Percentiles rank a stretch among this genome's conserved stretches.
These are phyloP conservation scores for Seriola rivoliana DNA, from an alignment of 2,113 vertebrate species.

Conservation along the genomic window DNA sequence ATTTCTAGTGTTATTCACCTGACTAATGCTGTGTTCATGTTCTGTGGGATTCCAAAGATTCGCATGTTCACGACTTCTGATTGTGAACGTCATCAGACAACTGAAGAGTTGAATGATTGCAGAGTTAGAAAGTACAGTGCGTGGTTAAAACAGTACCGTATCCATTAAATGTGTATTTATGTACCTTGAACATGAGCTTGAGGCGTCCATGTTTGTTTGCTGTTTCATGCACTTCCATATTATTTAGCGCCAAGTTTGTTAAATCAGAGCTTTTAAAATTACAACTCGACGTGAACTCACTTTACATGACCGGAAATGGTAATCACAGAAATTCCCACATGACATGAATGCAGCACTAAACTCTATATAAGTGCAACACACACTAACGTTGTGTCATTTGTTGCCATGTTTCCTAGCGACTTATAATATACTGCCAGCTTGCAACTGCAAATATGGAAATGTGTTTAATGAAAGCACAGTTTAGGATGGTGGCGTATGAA, in stretches of 20 bases:
- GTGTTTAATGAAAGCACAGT: too few species aligned
- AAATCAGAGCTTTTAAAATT: not conserved
- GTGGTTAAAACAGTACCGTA: not conserved
- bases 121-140: not conserved
- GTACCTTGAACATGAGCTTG: not conserved
- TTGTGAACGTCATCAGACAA: not conserved
- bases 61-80: not conserved
- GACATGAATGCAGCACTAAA: constrained; percentile 27
- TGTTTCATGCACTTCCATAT: not conserved
- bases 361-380: constrained; percentile 16
- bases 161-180: not conserved
- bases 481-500: too few species aligned
- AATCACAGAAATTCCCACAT: not conserved
- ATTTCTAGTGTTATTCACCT: not conserved
- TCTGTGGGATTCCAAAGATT: not conserved
- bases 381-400: not conserved
- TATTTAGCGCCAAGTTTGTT: not conserved
- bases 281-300: not conserved
- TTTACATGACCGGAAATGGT: not conserved
- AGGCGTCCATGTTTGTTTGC: not conserved
- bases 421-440: too few species aligned
- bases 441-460: too few species aligned
- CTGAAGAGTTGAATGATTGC: not conserved
- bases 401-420: too few species aligned
- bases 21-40: constrained; percentile 16